Percentiles rank a stretch among this genome's conserved stretches.
Evolutionary conservation across 2,888 invertebrate species (phyloP).

Genomic region (Lathronympha strigana): DNA sequence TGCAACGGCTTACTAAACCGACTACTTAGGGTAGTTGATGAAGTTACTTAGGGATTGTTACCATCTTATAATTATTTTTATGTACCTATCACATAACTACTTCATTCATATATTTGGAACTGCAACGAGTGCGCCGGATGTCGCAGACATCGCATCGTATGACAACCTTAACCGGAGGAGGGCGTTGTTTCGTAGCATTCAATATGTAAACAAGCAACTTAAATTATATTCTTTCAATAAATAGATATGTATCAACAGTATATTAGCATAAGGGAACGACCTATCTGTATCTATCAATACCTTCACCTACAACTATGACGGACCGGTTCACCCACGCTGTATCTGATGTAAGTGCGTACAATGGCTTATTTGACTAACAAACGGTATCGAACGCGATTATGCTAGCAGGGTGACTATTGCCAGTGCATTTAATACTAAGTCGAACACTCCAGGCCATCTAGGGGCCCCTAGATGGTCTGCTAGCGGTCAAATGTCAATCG

Average conservation of each 20-base stretch:
- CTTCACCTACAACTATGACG: conserved; percentile 1
- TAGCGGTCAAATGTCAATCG: too few relatives aligned
- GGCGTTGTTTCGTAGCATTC: not conserved
- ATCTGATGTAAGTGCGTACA: conserved; percentile 68
- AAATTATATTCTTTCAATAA: conserved; percentile 6
- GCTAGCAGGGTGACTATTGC: conserved; percentile 45
- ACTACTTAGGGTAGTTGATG: too few relatives aligned
- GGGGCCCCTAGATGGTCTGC: too few relatives aligned
- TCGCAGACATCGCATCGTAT: too few relatives aligned
- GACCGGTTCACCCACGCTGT: conserved; percentile 45
- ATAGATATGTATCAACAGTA: conserved; percentile 5
- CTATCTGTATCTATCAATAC: conserved; percentile 25
- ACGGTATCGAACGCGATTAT: conserved; percentile 75
- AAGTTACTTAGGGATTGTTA: too few relatives aligned
- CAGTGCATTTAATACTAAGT: not conserved
- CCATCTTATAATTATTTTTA: too few relatives aligned
- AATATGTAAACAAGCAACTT: conserved; percentile 1
- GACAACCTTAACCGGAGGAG: too few relatives aligned
- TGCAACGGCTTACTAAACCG: too few relatives aligned
- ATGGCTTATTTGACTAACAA: conserved; percentile 82
- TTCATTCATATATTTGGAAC: too few relatives aligned
- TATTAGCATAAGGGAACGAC: conserved; percentile 31
- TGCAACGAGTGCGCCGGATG: too few relatives aligned
- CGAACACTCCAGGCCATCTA: too few relatives aligned
- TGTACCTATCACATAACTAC: too few relatives aligned